Evolutionary conservation across 2,113 vertebrate species (phyloP).

Genomic region (Bostrychus sinensis): DNA sequence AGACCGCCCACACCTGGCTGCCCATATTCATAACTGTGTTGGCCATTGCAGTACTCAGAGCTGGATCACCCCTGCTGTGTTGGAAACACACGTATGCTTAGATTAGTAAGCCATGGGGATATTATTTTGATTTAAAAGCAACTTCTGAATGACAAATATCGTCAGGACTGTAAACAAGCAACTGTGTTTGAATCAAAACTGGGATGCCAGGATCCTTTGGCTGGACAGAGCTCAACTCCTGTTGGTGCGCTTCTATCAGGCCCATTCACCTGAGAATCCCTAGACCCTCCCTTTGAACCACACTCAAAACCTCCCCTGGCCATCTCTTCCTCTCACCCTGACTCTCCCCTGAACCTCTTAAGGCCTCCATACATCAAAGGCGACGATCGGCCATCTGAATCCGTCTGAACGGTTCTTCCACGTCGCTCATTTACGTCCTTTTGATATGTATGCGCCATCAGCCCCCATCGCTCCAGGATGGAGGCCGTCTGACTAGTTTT

Average conservation of each 20-base stretch:
- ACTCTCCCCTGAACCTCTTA: too few species aligned
- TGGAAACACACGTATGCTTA: background rate
- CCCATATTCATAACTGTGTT: slow-evolving; percentile 66
- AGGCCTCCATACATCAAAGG: too few species aligned
- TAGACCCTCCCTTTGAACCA: too few species aligned
- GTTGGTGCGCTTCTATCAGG: background rate
- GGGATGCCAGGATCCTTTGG: background rate
- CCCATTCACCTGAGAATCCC: too few species aligned
- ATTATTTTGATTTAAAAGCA: background rate
- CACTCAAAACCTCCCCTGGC: too few species aligned
- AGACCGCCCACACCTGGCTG: slow-evolving; percentile 53
- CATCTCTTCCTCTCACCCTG: too few species aligned
- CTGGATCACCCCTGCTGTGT: slow-evolving; percentile 45
- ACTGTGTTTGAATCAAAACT: background rate
- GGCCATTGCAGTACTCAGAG: slow-evolving; percentile 60
- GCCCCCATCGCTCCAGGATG: too few species aligned
- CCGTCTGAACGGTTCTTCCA: too few species aligned
- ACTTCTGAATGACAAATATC: background rate
- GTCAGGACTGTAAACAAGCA: background rate
- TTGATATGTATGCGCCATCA: too few species aligned
- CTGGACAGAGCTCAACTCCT: background rate
- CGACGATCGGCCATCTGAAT: too few species aligned
- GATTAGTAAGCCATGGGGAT: background rate
- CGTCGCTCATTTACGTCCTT: too few species aligned
- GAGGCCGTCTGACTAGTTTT: too few species aligned